Conservation (phyloP, 2,888 invertebrate genomes). For the Tuta absoluta region DNA sequence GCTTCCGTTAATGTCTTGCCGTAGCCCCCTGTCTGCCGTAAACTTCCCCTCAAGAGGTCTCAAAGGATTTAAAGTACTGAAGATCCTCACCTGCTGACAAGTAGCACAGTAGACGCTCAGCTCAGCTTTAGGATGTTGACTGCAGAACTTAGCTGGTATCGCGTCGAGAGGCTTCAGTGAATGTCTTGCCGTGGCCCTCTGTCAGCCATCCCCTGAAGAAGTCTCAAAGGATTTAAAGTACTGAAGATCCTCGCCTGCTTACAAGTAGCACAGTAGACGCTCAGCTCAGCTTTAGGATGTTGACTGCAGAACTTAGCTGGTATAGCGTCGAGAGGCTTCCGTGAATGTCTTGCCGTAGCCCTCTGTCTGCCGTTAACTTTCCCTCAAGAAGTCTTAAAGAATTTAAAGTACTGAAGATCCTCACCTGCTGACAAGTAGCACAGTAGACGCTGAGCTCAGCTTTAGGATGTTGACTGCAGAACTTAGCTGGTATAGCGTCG, state of each 20-base stretch:
- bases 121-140: constrained; percentile 84
- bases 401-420: background rate
- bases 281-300: constrained; percentile 85
- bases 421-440: constrained; percentile 85
- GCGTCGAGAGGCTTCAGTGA: constrained; percentile 83
- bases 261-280: constrained; percentile 87
- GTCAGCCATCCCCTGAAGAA: constrained; percentile 84
- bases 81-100: constrained; percentile 83
- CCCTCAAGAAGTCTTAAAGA: constrained; percentile 84
- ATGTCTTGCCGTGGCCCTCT: constrained; percentile 81
- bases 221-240: too few species aligned
- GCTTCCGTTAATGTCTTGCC: constrained; percentile 82
- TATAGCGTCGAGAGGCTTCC: constrained; percentile 82
- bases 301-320: constrained; percentile 80
- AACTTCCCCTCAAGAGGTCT: constrained; percentile 83
- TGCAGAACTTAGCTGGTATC: constrained; percentile 79
- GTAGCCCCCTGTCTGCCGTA: constrained; percentile 82
- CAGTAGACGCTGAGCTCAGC: constrained; percentile 87
- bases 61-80: too few species aligned
- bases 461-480: constrained; percentile 84
- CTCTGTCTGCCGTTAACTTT: constrained; percentile 82
- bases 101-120: constrained; percentile 86
- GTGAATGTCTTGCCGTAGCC: constrained; percentile 81
- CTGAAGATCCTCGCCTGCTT: constrained; percentile 76
- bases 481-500: constrained; percentile 75